Evolutionary conservation across 1,140 invertebrate genomes (phyloP).

Genomic region (Cecropterus lyciades): DNA sequence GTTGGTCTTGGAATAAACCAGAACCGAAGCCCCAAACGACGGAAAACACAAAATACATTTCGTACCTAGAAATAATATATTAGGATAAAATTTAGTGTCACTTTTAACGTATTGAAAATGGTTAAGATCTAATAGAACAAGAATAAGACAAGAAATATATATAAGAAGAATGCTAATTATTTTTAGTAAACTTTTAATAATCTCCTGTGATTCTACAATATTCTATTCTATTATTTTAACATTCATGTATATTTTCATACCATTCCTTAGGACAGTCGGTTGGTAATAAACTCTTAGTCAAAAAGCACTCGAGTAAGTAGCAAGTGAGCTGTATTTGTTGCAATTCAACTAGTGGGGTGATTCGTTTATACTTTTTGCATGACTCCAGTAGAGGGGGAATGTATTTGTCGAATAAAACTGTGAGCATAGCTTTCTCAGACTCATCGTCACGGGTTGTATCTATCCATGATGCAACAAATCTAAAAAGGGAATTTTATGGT

Average conservation of each 20-base stretch:
- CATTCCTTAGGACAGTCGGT: conserved; percentile 95
- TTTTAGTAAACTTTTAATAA: no score
- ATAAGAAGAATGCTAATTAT: no score
- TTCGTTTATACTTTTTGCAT: conserved; percentile 94
- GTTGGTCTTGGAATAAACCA: conserved; percentile 94
- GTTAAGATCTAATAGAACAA: no score
- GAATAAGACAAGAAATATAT: no score
- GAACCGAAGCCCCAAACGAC: conserved; percentile 98
- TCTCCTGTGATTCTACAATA: no score
- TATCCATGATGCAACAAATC: conserved; percentile 96
- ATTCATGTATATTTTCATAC: conserved; percentile 60
- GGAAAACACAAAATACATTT: conserved; percentile 96
- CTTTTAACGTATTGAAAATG: no score
- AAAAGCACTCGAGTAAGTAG: conserved; percentile 93
- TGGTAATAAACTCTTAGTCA: conserved; percentile 92
- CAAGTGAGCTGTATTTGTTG: conserved; percentile 96
- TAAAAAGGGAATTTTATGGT: conserved; percentile 51
- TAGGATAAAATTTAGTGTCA: background rate
- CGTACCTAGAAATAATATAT: conserved; percentile 86
- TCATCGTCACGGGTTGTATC: conserved; percentile 90
- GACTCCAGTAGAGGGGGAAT: conserved; percentile 94
- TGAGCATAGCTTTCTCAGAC: conserved; percentile 91
- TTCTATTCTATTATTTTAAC: background rate
- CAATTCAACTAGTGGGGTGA: conserved; percentile 96
- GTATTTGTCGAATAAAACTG: conserved; percentile 97